A percentile compares a stretch with the other conserved stretches of the same genome.
Evolutionary conservation across 1,140 invertebrate genomes (phyloP).

Genomic region (Macrobrachium nipponense): DNA sequence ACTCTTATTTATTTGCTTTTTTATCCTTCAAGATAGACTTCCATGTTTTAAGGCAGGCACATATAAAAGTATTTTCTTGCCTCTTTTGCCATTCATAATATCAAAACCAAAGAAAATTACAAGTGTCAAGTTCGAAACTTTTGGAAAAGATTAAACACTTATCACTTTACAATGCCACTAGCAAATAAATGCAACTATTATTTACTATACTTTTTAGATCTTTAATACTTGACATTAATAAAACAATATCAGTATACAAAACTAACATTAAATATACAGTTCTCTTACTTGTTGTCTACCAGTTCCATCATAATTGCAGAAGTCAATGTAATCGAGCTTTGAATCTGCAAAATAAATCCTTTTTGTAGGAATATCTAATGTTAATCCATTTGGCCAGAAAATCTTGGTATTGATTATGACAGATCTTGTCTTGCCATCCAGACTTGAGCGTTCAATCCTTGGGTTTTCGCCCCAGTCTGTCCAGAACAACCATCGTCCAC

Average conservation of each 20-base stretch:
- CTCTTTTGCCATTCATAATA: too few relatives aligned
- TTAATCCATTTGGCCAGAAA: slow-evolving; percentile 97
- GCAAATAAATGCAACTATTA: slow-evolving; percentile 29
- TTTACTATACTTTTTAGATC: not conserved
- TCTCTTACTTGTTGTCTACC: slow-evolving; percentile 80
- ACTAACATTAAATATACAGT: slow-evolving; percentile 15
- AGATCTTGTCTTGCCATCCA: slow-evolving; percentile 90
- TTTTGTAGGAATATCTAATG: slow-evolving; percentile 92
- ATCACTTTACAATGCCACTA: too few relatives aligned
- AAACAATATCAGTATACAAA: slow-evolving; percentile 52
- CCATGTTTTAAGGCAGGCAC: too few relatives aligned
- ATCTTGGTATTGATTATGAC: slow-evolving; percentile 96
- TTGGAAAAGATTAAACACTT: too few relatives aligned
- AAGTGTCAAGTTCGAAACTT: too few relatives aligned
- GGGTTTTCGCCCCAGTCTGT: slow-evolving; percentile 99
- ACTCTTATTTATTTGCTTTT: too few relatives aligned
- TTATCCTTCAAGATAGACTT: too few relatives aligned
- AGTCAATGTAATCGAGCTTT: slow-evolving; percentile 98
- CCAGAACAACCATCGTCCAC: slow-evolving; percentile 91
- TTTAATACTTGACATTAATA: not conserved
- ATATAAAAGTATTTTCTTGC: too few relatives aligned
- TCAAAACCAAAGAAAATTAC: too few relatives aligned
- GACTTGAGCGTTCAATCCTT: slow-evolving; percentile 92
- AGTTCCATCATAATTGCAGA: slow-evolving; percentile 95
- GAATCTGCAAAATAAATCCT: slow-evolving; percentile 98